Evolutionary conservation across 2,888 invertebrate species (phyloP), one percentile per base, ranked within the genome.

Genomic region (Pasiphila rectangulata): DNA sequence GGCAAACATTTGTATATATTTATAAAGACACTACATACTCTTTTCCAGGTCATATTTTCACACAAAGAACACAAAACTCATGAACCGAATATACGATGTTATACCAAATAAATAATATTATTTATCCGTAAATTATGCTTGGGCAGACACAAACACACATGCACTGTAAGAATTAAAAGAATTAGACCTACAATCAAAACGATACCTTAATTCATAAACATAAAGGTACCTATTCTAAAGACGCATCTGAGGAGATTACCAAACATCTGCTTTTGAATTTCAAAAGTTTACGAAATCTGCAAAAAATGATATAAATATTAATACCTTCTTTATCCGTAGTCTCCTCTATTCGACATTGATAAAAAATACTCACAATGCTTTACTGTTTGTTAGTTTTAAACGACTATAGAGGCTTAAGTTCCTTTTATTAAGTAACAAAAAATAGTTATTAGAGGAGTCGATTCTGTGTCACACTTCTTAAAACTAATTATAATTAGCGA

Each of bases 251-350:
- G 25, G 13, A 50, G 57, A 52, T 52, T 54, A 48, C 10, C 35
- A 46, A 27, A 54, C 57, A 57, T 57, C 57, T 57, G 54, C 45
- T 39, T 32, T 44, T 27, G 37, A 44, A 46, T 46, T 35, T 50
- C 47, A 42, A 24, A 23, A 13, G 9, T 36, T 42, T 5, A 42
- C 19, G 38, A 53, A 47, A 44, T 32, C 37, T 13, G 45, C 51
- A 54, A 52, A 58, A 54, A 56, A 54, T 41, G 7, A 20, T 43
- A 44, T 48, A 44, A 54, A 49, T 32, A 16, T 25, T 53, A 46
- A 50, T 49, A 16, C 34, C 12, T n/a, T 36, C 17, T 48, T 48
- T 41, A 29, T 38, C 7, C 25, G 5, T 12, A 29, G 29, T 49
- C 16, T 50, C 25, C 13, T 49, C 6, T 30, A 37, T 46, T 35